Conservation (phyloP, 2,888 invertebrate genomes). For the Idaea aversata region DNA sequence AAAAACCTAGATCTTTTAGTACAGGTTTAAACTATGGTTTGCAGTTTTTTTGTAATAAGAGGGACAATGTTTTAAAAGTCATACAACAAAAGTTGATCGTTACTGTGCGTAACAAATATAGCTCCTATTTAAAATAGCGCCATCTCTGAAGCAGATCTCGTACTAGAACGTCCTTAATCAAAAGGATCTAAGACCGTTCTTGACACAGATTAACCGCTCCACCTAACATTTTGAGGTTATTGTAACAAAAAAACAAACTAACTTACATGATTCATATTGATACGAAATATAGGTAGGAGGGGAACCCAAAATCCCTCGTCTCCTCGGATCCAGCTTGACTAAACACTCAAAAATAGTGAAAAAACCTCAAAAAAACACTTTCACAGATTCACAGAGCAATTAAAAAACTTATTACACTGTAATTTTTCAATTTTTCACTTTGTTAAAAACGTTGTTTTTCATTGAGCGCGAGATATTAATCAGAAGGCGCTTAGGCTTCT, state of each 20-base stretch:
- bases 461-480: constrained; percentile 55
- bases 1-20: no score
- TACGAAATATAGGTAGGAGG: constrained; percentile 35
- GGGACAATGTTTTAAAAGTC: no score
- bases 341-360: constrained; percentile 8
- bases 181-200: constrained; percentile 21
- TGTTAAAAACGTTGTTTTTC: constrained; percentile 30
- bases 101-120: no score
- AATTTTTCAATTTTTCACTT: constrained; percentile 19
- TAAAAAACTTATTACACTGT: constrained; percentile 32
- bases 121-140: constrained; percentile 27
- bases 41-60: no score
- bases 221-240: constrained; percentile 38
- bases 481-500: constrained; percentile 51
- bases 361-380: constrained; percentile 18
- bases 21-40: no score
- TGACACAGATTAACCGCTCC: constrained; percentile 30
- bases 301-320: constrained; percentile 52
- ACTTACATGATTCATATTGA: constrained; percentile 39
- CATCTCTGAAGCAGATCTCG: constrained; percentile 46
- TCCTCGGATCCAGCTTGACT: constrained; percentile 59
- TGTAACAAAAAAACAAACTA: constrained; percentile 8
- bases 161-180: constrained; percentile 19
- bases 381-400: constrained; percentile 19
- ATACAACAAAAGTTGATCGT: no score